These are phyloP conservation scores for Drosophila tani DNA, from an alignment of 1,140 invertebrate species.

Conservation along the genomic window DNA sequence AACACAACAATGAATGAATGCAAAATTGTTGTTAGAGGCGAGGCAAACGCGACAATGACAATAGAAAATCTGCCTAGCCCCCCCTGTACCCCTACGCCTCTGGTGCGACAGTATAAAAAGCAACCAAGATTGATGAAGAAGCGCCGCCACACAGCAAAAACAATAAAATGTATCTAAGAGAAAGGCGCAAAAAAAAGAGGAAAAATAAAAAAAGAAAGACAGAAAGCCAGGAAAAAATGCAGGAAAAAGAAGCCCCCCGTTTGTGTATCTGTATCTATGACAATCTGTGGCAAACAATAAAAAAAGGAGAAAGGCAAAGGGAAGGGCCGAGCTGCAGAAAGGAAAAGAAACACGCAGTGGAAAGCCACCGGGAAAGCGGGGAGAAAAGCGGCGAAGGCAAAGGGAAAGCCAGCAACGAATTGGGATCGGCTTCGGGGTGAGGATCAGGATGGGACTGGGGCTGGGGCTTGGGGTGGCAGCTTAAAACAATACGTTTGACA, in stretches of 20 bases:
- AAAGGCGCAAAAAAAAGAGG: constrained; percentile 15
- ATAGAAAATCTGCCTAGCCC: constrained; percentile 47
- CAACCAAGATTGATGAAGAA: constrained; percentile 80
- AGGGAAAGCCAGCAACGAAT: constrained; percentile 30
- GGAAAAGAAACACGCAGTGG: constrained; percentile 40
- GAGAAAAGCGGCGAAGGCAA: constrained; percentile 1
- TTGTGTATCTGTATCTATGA: constrained; percentile 58
- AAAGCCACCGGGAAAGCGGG: constrained; percentile 4
- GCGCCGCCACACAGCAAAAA: constrained; percentile 53
- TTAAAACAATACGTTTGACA: constrained; percentile 81
- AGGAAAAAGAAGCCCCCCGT: constrained; percentile 18
- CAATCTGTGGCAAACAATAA: constrained; percentile 54
- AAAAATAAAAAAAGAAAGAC: constrained; percentile 7
- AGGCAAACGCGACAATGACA: constrained; percentile 58
- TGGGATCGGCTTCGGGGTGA: constrained; percentile 31
- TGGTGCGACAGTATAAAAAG: constrained; percentile 59
- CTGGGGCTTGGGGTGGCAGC: constrained; percentile 26
- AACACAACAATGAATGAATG: constrained; percentile 55
- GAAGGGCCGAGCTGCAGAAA: constrained; percentile 35
- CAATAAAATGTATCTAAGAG: constrained; percentile 71
- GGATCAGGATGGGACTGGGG: background rate
- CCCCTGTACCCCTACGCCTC: background rate
- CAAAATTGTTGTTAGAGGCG: constrained; percentile 43
- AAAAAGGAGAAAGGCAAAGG: background rate
- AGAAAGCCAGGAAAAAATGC: constrained; percentile 6